phyloP scores from a whole-genome alignment of 2,113 vertebrate species.

The Nerophis lumbriciformis region DNA sequence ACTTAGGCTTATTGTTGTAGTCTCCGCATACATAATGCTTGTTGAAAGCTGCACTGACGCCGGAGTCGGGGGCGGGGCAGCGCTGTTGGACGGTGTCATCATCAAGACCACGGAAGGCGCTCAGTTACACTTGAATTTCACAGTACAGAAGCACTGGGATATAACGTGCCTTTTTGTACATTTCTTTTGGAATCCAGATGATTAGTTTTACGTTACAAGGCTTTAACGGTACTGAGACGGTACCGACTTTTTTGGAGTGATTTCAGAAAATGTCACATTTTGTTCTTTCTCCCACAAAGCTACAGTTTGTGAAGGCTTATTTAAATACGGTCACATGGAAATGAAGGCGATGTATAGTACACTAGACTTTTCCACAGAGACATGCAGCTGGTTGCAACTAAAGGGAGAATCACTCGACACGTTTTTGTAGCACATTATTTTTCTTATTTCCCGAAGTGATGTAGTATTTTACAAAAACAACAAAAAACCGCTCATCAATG shows the following conservation, averaged over 20 bases:
- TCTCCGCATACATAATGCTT: slow-evolving; percentile 93
- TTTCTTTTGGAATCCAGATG: slow-evolving; percentile 89
- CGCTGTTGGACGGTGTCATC: slow-evolving; percentile 85
- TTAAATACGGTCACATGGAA: slow-evolving; percentile 60
- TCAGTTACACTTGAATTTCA: slow-evolving; percentile 99
- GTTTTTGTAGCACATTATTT: slow-evolving; percentile 76
- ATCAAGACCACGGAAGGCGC: slow-evolving; percentile 84
- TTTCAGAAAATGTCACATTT: slow-evolving; percentile 77
- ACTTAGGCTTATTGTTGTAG: slow-evolving; percentile 98
- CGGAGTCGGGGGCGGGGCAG: slow-evolving; percentile 64
- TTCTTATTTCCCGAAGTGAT: no score
- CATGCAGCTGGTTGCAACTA: slow-evolving; percentile 92
- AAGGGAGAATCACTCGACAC: slow-evolving; percentile 86
- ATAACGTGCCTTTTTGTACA: slow-evolving; percentile 99
- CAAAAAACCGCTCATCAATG: slow-evolving; percentile 78
- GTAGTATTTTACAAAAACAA: slow-evolving; percentile 82
- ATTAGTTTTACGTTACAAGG: slow-evolving; percentile 99
- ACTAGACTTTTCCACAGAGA: slow-evolving; percentile 83
- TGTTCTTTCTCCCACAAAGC: slow-evolving; percentile 77
- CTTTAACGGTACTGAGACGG: slow-evolving; percentile 81
- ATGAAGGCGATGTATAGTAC: slow-evolving; percentile 81
- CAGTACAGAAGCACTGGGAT: slow-evolving; percentile 99
- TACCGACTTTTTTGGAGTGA: slow-evolving; percentile 91
- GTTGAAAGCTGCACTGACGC: slow-evolving; percentile 83
- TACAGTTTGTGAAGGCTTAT: slow-evolving; percentile 87